phyloP scores from a whole-genome alignment of 1,140 invertebrate genomes.

The Ridgeia piscesae region DNA sequence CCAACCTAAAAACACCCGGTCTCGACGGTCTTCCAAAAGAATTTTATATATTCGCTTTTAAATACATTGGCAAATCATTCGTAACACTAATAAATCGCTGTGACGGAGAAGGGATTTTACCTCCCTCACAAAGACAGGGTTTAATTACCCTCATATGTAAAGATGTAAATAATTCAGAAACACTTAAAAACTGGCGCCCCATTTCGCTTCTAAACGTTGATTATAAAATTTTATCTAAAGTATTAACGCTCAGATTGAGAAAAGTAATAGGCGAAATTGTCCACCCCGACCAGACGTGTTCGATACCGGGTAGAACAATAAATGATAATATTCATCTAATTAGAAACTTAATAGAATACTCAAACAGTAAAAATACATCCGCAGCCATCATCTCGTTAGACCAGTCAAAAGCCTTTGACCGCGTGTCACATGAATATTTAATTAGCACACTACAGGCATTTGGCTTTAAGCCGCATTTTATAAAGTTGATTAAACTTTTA shows the following conservation, averaged over 20 bases:
- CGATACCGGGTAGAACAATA: too few relatives aligned
- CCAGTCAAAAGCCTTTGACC: too few relatives aligned
- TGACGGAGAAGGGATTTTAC: not conserved
- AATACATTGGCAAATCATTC: not conserved
- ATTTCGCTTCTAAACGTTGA: not conserved
- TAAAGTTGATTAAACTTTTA: too few relatives aligned
- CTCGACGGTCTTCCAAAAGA: not conserved
- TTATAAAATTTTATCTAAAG: conserved; percentile 7
- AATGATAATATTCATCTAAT: too few relatives aligned
- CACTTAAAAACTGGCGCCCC: not conserved
- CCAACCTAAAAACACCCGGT: not conserved
- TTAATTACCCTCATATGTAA: conserved; percentile 2
- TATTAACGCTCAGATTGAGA: not conserved
- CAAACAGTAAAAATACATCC: too few relatives aligned
- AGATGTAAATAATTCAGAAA: not conserved
- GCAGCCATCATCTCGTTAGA: too few relatives aligned
- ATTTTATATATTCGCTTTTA: conserved; percentile 7
- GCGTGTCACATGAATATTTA: too few relatives aligned
- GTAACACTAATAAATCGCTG: not conserved
- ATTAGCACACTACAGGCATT: too few relatives aligned
- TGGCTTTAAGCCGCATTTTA: too few relatives aligned
- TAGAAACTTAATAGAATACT: too few relatives aligned
- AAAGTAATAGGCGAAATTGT: not conserved
- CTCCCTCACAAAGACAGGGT: not conserved
- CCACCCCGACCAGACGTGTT: not conserved